Base-by-base conservation (phyloP, 53 echinoderm and acorn worm genomes). In the Paracentrotus lividus region DNA sequence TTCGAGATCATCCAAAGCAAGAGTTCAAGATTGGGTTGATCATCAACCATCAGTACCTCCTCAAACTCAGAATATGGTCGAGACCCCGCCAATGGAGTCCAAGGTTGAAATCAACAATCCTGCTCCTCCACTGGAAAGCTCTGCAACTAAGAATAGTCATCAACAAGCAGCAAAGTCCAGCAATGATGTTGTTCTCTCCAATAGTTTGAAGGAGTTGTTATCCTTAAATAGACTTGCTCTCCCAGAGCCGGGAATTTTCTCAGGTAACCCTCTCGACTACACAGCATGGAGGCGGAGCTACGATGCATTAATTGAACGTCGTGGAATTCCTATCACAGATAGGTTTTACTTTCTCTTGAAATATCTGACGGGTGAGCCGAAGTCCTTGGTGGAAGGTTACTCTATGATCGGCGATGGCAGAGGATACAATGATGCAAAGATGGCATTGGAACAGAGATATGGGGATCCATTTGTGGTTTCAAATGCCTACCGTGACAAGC, bases 401-500 rank as follows among this genome's bases (percentile, higher is more conserved):
- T 31, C 75, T 29, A 13, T 91, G 1, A 4, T 91, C 1, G 52
- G 52, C 27, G 76, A 91, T 69, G 91, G 75, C 1, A 3, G 3
- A 1, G 93, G 84, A 6, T 93, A 78, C 20, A 7, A 34, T 15
- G 54, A 93, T 7, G 93, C 93, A 0, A 43, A 20, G 55, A 34
- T 3, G 21, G 57, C 53, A 0, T 26, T 93, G 0, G 15, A 51
- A 15, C 5, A 47, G 1, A 18, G 93, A 42, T 93, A 93, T 42
- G 93, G 93, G 2, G 58, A 77, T 78, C 84, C 93, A 2, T 93
- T 93, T 44, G 43, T 93, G 0, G 33, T 93, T 21, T 68, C 56
- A 1, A 84, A 93, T 55, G 93, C 93, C 1, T 93, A 81, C 18
- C 18, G 93, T 0, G 84, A 64, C 24, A 93, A 93, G 49, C 20